Evolutionary conservation across 2,113 vertebrate genomes (phyloP), one percentile per base, ranked within the genome.

Genomic region (Bufo gargarizans): DNA sequence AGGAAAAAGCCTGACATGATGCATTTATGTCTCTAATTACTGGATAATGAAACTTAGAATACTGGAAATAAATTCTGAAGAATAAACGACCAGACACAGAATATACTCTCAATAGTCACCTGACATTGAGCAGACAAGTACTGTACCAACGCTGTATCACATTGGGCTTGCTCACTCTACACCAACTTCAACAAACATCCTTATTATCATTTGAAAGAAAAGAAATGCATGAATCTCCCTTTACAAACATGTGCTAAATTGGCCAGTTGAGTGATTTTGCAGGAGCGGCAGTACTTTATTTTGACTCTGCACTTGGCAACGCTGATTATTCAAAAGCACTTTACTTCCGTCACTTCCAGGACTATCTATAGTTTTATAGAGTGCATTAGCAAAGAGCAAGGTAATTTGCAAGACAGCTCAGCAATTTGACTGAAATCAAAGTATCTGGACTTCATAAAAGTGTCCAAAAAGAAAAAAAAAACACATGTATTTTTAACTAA

Each of bases 261-360:
- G 82, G 20, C 61, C 20, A 49, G 11, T 7, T 83, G 82, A 83
- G 82, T 83, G 82, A 69, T 69, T 83, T 67, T 67, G 81, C 61
- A 50, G 45, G 2, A 83, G 59, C 2, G 81, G 82, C 63, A 69
- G 5, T 77, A 77, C 43, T n/a, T 49, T 77, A 86, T 76, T 63
- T 49, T 77, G 55, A 67, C 61, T 82, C 65, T 56, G 53, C 22
- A 6, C 69, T 14, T 74, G 71, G 22, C 61, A 85, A 76, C 9
- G 16, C 69, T 85, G 84, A 85, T 47, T 76, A 76, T 85, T 85
- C 84, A 72, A 72, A 76, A 85, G 56, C 49, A 72, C 22, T 45
- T 0, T 13, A 6, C 53, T 59, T 47, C 71, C 19, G 61, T 58
- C 22, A 33, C 33, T 33, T 33, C 22, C 49, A 84, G 65, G 17